phyloP scores from a whole-genome alignment of 2,797 vertebrate species.

The Chaetophractus vellerosus region DNA sequence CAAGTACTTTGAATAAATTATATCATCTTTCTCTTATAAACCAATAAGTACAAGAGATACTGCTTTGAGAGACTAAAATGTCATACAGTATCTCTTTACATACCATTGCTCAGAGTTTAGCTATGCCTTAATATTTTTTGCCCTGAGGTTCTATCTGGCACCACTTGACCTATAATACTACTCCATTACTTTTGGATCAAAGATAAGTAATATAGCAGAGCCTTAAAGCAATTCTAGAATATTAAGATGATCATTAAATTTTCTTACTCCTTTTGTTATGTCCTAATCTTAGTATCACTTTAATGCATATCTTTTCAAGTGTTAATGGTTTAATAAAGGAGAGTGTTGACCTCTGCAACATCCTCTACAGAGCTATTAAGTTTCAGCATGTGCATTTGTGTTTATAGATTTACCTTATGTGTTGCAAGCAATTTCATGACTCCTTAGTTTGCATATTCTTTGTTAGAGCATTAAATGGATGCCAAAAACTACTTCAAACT shows the following conservation, averaged over 20 bases:
- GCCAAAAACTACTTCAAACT: conserved; percentile 18
- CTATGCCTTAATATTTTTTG: neutral
- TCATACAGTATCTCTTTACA: neutral
- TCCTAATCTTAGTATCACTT: conserved; percentile 52
- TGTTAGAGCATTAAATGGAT: neutral
- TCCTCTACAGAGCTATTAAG: conserved; percentile 48
- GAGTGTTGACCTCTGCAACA: conserved; percentile 52
- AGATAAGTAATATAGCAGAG: conserved; percentile 14
- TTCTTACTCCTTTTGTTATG: conserved; percentile 27
- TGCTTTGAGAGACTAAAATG: neutral
- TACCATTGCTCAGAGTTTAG: neutral
- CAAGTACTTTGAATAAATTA: neutral
- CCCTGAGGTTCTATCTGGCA: neutral
- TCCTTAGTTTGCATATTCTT: conserved; percentile 48
- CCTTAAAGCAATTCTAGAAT: conserved; percentile 25
- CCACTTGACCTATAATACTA: conserved; percentile 27
- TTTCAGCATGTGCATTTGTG: conserved; percentile 50
- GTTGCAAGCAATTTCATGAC: conserved; percentile 70
- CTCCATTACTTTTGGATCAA: neutral
- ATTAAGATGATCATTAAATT: conserved; percentile 36
- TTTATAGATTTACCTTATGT: conserved; percentile 73
- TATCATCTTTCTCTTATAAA: conserved; percentile 13
- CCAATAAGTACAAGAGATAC: neutral
- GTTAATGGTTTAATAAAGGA: conserved; percentile 53
- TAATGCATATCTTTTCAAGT: conserved; percentile 36